Conservation (phyloP, 2,113 vertebrate species). For the cat (Felis catus) region F.catus_Fca126_mat1.0 CM031423.1:77369501-77370000, state of each 20-base stretch:
- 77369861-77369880: no score
- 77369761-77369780: background rate
- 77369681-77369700: background rate
- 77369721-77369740: rapidly evolving
- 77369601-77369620: background rate
- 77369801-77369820: background rate
- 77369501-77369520: background rate
- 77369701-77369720: background rate
- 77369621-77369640: background rate
- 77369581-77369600: background rate
- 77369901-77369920: background rate
- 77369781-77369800: rapidly evolving
- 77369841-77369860: background rate
- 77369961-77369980: no score
- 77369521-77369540: background rate
- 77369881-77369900: background rate
- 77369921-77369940: background rate
- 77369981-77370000: no score
- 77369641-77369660: background rate
- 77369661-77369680: background rate
- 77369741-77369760: background rate
- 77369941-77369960: background rate
- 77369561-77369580: background rate
- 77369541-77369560: background rate
- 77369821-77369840: rapidly evolving